Base-by-base conservation (phyloP, 2,797 vertebrate species). In the Sebastes hopkinsi region DNA sequence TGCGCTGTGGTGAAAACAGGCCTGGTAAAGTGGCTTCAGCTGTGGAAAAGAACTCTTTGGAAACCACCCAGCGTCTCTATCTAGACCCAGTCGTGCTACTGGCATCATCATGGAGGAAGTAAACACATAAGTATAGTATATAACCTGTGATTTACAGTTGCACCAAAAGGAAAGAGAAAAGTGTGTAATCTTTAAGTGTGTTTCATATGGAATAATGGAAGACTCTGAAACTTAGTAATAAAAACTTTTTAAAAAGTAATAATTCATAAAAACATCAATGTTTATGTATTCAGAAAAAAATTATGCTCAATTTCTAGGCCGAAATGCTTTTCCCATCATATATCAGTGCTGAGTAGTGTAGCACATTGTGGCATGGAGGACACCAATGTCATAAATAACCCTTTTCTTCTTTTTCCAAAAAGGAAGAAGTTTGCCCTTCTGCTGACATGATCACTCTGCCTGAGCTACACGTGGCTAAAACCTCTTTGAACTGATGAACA, bases 1-100 rank as follows among this genome's bases (percentile, higher is more conserved):
- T 89, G 81, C 60, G 8, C 80, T 85, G 91, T 78, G 91, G 90
- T 82, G 85, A 89, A 91, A 92, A 92, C 88, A 93, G 89, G 50
- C 90, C 75, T 59, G 75, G 87, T 77, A 93, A 93, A 92, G 88
- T 92, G 94, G 77, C 89, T 86, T 95, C 92, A 92, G 94, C 91
- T 93, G 92, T 87, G 89, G 90, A 88, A 89, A 87, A 87, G 85
- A 89, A 85, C 77, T 76, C 70, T 73, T 74, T 89, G 87, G 89
- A 91, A 92, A 77, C 91, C 92, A 87, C 89, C 91, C 91, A 88
- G 88, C 46, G 46, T 83, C 82, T 86, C 59, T 60, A 75, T 86
- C 80, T 85, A 86, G 83, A 82, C 50, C 83, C 74, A 82, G 23
- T 74, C 23, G 58, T 4, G 77, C 88, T 89, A 89, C 88, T 89